Evolutionary conservation across 2,888 invertebrate genomes (phyloP).

Genomic region (Leptinotarsa rubiginosa): DNA sequence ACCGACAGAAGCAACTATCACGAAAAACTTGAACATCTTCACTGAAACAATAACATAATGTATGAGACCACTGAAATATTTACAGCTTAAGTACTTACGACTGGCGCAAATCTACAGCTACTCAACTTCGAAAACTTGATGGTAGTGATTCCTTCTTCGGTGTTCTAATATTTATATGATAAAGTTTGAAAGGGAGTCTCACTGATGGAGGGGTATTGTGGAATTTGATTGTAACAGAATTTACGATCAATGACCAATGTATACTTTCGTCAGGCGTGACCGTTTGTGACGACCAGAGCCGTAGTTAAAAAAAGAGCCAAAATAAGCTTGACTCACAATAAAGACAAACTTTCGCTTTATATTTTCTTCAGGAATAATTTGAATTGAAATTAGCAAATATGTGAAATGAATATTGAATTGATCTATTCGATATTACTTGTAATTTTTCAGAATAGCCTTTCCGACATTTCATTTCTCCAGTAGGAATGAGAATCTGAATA

Average conservation of each 20-base stretch:
- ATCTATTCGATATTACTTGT: too few species aligned
- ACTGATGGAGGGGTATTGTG: neutral
- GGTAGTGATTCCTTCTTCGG: neutral
- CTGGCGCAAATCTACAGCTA: neutral
- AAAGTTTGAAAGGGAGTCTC: slow-evolving; percentile 9
- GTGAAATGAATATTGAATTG: too few species aligned
- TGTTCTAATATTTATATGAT: slow-evolving; percentile 1
- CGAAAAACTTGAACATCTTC: slow-evolving; percentile 18
- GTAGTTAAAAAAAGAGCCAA: neutral
- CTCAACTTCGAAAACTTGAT: neutral
- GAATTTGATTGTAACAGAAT: slow-evolving; percentile 5
- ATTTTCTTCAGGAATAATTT: too few species aligned
- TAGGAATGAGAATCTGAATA: too few species aligned
- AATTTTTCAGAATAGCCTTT: too few species aligned
- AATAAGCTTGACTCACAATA: neutral
- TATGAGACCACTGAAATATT: neutral
- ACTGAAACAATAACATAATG: neutral
- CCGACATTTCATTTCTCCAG: too few species aligned
- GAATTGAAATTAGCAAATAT: too few species aligned
- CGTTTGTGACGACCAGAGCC: neutral
- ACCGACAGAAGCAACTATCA: slow-evolving; percentile 16
- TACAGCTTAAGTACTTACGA: too few species aligned
- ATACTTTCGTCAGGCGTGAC: slow-evolving; percentile 6
- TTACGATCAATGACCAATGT: neutral
- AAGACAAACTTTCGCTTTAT: neutral